Evolutionary conservation across 2,797 vertebrate species (phyloP), one percentile per base, ranked within the genome.

Genomic region (Sebastolobus alascanus): DNA sequence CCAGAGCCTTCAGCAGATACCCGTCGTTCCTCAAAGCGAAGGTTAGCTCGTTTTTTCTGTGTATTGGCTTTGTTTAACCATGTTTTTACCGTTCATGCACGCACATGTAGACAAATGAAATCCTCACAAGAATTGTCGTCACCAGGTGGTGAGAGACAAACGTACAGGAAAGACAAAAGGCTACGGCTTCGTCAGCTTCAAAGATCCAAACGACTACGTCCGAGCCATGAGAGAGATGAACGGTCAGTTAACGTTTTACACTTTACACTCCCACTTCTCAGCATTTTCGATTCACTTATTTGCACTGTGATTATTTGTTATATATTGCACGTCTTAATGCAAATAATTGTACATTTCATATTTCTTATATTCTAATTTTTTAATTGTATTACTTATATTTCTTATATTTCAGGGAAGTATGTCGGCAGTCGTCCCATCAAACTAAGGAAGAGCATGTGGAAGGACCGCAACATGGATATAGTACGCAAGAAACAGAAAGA

Each of bases 181-280:
- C 79, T 98, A 98, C 2, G 97, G 97, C 79, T 98, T 98, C 0
- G 97, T 98, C 84, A 98, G 97, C 94, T 98, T 98, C 92, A 98
- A 98, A 89, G 97, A 98, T 86, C 97, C 97, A 52, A 98, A 97
- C 0, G 97, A 98, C 89, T 98, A 98, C 1, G 97, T 98, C 37
- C 91, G 97, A 2, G 97, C 97, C 74, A 98, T 98, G 97, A 95
- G 97, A 4, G 97, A 98, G 89, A 98, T 98, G 97, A 98, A 98
- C 6, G 97, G 97, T 98, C 72, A 92, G 96, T 43, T 46, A 46
- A 50, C 18, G 18, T 20, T 1, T 50, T 20, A 50, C 46, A 50
- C 46, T 50, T 7, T 20, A 50, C 46, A 46, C 43, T 18, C 43
- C 16, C 43, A 46, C 43, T 46, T 46, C 43, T 46, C 43, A 18